phyloP scores from a whole-genome alignment of 2,113 vertebrate genomes.

The Micromys minutus region DNA sequence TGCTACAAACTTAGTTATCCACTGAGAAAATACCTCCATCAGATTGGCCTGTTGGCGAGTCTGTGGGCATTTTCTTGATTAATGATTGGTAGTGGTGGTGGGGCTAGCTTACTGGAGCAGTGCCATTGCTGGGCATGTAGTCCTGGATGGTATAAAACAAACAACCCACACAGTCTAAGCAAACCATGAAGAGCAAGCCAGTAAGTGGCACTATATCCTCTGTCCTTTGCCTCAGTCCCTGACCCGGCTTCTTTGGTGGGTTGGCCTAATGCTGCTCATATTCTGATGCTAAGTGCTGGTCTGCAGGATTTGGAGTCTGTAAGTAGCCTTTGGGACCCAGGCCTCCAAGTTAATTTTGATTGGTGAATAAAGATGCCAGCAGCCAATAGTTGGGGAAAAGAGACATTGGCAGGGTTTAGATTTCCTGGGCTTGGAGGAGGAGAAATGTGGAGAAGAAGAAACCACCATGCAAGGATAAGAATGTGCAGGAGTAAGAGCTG shows the following conservation, averaged over 20 bases:
- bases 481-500: too few relatives aligned
- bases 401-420: too few relatives aligned
- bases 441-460: too few relatives aligned
- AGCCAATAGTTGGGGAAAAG: too few relatives aligned
- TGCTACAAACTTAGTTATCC: neutral
- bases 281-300: too few relatives aligned
- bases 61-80: neutral
- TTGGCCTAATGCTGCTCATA: too few relatives aligned
- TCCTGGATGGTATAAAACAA: neutral
- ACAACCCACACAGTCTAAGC: neutral
- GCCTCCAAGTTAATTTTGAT: too few relatives aligned
- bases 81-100: neutral
- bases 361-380: too few relatives aligned
- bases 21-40: neutral
- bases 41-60: neutral
- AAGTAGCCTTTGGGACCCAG: too few relatives aligned
- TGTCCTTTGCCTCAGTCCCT: neutral
- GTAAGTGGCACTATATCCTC: neutral
- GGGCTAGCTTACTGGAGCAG: neutral
- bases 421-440: too few relatives aligned
- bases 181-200: neutral
- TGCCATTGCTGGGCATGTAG: neutral
- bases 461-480: too few relatives aligned
- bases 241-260: neutral
- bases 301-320: too few relatives aligned